phyloP scores from a whole-genome alignment of 2,797 vertebrate species.

The Bradypus variegatus region DNA sequence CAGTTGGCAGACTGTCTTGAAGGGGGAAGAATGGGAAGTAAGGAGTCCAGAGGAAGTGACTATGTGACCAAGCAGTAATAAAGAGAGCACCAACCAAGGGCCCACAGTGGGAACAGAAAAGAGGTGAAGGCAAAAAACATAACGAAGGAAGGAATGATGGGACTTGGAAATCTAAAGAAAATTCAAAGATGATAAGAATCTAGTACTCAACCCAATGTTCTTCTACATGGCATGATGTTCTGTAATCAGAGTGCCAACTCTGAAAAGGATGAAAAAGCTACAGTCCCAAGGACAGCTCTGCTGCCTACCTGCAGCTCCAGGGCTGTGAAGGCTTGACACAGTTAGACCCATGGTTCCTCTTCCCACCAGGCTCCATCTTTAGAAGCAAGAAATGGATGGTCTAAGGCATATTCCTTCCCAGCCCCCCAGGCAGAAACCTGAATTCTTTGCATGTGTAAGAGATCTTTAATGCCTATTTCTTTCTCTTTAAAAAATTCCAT shows the following conservation, averaged over 20 bases:
- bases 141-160: not conserved
- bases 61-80: not conserved
- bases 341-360: not conserved
- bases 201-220: not conserved
- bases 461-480: conserved; percentile 12
- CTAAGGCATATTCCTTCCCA: not conserved
- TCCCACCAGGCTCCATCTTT: not conserved
- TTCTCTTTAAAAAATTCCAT: not conserved
- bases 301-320: not conserved
- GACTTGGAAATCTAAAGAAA: not conserved
- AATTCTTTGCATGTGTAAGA: conserved; percentile 16
- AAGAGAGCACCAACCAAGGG: not conserved
- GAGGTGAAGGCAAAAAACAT: not conserved
- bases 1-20: not conserved
- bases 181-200: not conserved
- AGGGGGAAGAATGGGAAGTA: not conserved
- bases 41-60: not conserved
- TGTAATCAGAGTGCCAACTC: not conserved
- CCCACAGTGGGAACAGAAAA: not conserved
- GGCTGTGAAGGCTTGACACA: not conserved
- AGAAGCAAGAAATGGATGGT: not conserved
- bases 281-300: not conserved
- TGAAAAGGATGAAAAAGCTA: not conserved
- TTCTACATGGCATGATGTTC: not conserved
- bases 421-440: not conserved